A percentile compares a stretch with the other conserved stretches of the same genome.
phyloP scores from a whole-genome alignment of 2,797 vertebrate species.

The Distichodus sexfasciatus region DNA sequence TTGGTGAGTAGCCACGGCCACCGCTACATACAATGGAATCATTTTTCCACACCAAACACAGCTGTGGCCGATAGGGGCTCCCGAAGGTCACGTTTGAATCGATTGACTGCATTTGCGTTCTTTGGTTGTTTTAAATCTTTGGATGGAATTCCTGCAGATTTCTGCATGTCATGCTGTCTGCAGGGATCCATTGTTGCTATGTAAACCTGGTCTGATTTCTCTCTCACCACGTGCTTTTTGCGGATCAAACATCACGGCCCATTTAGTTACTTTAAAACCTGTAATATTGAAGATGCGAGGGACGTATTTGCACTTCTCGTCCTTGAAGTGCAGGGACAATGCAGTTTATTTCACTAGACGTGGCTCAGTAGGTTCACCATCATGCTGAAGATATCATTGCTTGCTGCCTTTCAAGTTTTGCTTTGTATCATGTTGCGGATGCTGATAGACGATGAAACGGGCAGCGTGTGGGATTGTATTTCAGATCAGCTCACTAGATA shows the following conservation, averaged over 20 bases:
- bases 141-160: not conserved
- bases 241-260: not conserved
- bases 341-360: not conserved
- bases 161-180: conserved; percentile 1
- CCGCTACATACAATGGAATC: conserved; percentile 23
- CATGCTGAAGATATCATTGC: not conserved
- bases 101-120: not conserved
- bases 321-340: no score
- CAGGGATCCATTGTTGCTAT: not conserved
- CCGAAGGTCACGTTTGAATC: not conserved
- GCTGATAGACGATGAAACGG: conserved; percentile 1
- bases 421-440: conserved; percentile 9
- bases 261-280: not conserved
- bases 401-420: conserved; percentile 13
- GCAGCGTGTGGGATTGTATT: conserved; percentile 7
- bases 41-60: not conserved
- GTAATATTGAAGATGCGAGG: no score
- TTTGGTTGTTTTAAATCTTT: not conserved
- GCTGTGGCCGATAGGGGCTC: not conserved
- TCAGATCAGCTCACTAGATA: not conserved
- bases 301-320: no score
- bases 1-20: conserved; percentile 83
- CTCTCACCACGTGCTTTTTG: not conserved
- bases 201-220: conserved; percentile 1
- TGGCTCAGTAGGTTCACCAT: conserved; percentile 12